Evolutionary conservation across 2,113 vertebrate genomes (phyloP), one percentile per base, ranked within the genome.

Genomic region (Aspiorhynchus laticeps): DNA sequence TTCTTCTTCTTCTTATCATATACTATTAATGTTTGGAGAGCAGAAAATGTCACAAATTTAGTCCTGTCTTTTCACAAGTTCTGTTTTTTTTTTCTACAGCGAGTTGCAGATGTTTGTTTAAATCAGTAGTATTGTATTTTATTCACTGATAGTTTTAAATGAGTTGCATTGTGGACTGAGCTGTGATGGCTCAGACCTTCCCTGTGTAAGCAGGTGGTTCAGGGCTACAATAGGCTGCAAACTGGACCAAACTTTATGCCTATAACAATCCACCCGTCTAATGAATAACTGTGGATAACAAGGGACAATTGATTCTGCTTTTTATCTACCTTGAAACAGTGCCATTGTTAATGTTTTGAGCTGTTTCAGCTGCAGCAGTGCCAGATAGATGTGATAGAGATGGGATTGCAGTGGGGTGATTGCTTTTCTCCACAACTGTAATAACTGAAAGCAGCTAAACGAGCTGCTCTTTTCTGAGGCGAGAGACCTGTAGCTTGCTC

Each of bases 361-460:
- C 33, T 24, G 51, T 53, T 28, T 53, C 9, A 65, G 24, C 53
- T 10, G 8, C 61, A 78, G 65, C 81, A 73, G 65, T 19, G 28
- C 41, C 74, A 41, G 74, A 67, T 59, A 67, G 73, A 83, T 79
- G 76, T 73, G 79, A 71, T 81, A 63, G 83, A 82, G 43, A 78
- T 46, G 28, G 21, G 46, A 86, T 71, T 71, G 81, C 81, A 46
- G 80, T 51, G 14, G 74, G 53, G 28, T 74, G 71, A 81, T 86
- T 73, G 46, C 56, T 61, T 85, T 85, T 48, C 65, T n/a, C 19
- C 14, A 74, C 51, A 51, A 84, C 84, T 86, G 84, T 63, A 82
- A 85, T 75, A 74, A 69, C 28, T 26, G 56, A 82, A 80, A 81
- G 81, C 38, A 14, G 78, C 53, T 61, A 69, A 76, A 63, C 31